Evolutionary conservation across 1,140 invertebrate genomes (phyloP), one percentile per base, ranked within the genome.

Genomic region (Cryptotermes secundus): DNA sequence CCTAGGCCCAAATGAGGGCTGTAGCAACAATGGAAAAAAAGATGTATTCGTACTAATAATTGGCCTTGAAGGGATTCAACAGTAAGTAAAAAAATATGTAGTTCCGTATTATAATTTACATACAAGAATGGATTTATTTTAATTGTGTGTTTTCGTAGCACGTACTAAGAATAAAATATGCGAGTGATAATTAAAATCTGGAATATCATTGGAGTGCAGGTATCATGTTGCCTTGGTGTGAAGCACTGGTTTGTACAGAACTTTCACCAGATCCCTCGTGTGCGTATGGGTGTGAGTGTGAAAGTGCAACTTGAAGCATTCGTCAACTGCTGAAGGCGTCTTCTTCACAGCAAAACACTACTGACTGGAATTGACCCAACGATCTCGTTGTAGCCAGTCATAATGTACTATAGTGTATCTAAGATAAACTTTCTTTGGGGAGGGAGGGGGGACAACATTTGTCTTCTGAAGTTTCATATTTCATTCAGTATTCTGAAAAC

Each of bases 241-340:
- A 72, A 72, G 59, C 59, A n/a, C 31, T 72, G 59, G 59, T 72
- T 72, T 72, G 59, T 72, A 72, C 59, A 72, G 59, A 31, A n/a
- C n/a, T 19, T 14, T 49, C n/a, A 72, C 59, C 26, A 26, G 9
- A 72, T 10, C 26, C 26, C 26, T 72, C 59, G 59, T 72, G 59
- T 72, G 59, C 31, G 59, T 72, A n/a, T 49, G 45, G 3, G 14
- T 31, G 59, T 31, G n/a, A 9, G 59, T 72, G 59, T 72, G 59
- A 12, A 72, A 72, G 26, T 31, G 59, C 59, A 72, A 1, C 26
- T 31, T 72, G 9, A 72, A 72, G 26, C n/a, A 26, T 72, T 31
- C 59, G 14, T 72, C 59, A 31, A n/a, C 26, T n/a, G 59, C 14
- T 26, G 7, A 12, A 7, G 26, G 59, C 22, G 59, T 72, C 59